These are phyloP conservation scores for Ceuthmochares aereus DNA, from an alignment of 2,113 vertebrate species.

Conservation along the genomic window DNA sequence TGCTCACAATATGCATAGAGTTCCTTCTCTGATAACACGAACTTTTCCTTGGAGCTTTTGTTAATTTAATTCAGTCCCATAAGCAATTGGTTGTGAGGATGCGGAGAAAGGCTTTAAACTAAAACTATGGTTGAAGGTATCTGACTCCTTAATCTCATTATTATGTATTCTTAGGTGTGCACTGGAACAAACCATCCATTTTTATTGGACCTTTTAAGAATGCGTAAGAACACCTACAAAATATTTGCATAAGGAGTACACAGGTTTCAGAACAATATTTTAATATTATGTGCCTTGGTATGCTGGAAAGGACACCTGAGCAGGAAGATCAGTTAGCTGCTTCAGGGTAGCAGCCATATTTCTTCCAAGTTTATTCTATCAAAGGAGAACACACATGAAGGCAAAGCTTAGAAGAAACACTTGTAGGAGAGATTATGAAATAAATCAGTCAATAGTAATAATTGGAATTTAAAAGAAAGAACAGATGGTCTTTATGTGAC, in stretches of 20 bases:
- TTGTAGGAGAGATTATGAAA: constrained; percentile 67
- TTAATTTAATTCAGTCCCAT: neutral
- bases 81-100: neutral
- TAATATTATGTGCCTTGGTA: neutral
- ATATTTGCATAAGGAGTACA: neutral
- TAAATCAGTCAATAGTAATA: constrained; percentile 73
- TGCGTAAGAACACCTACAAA: neutral
- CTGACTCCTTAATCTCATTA: neutral
- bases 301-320: neutral
- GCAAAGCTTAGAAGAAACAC: constrained; percentile 23
- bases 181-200: neutral
- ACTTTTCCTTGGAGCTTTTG: neutral
- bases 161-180: constrained; percentile 7
- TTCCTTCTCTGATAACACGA: neutral
- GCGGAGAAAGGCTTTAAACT: neutral
- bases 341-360: neutral
- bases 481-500: constrained; percentile 80
- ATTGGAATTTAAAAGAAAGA: constrained; percentile 78
- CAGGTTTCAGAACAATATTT: neutral
- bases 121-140: neutral
- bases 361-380: constrained; percentile 5
- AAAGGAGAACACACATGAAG: constrained; percentile 8
- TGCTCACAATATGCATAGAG: neutral
- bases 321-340: neutral
- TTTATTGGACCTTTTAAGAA: constrained; percentile 6